A percentile compares a stretch with the other conserved stretches of the same genome.
These are phyloP conservation scores for Exephanes ischioxanthus DNA, from an alignment of 2,888 invertebrate genomes.

Conservation along the genomic window DNA sequence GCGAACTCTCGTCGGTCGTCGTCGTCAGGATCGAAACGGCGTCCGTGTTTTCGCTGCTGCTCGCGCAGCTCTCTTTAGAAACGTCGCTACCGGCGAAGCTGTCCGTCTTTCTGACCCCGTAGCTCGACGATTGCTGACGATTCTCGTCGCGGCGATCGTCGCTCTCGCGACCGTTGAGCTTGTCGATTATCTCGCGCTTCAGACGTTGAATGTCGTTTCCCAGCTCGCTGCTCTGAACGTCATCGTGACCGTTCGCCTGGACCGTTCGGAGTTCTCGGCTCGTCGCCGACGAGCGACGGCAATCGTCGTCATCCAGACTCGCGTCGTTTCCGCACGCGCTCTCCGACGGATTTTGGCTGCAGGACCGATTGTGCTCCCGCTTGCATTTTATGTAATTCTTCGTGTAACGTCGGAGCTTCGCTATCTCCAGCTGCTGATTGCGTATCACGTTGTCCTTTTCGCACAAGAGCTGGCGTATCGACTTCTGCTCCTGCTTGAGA, in stretches of 20 bases:
- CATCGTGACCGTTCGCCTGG: constrained; percentile 65
- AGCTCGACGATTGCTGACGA: constrained; percentile 67
- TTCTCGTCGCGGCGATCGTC: constrained; percentile 47
- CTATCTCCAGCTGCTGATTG: constrained; percentile 90
- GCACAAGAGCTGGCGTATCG: constrained; percentile 89
- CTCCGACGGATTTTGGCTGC: constrained; percentile 52
- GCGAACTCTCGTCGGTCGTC: constrained; percentile 86
- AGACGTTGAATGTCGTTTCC: constrained; percentile 80
- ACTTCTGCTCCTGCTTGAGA: constrained; percentile 90
- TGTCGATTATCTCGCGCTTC: constrained; percentile 82
- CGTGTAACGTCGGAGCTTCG: constrained; percentile 86
- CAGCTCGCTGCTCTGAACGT: constrained; percentile 74
- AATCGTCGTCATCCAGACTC: constrained; percentile 33
- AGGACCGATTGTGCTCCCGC: constrained; percentile 84
- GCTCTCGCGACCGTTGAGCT: constrained; percentile 71
- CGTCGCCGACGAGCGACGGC: constrained; percentile 32
- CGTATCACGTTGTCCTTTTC: constrained; percentile 91
- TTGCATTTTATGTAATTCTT: constrained; percentile 88
- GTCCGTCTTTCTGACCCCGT: constrained; percentile 80
- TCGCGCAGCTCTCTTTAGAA: constrained; percentile 87
- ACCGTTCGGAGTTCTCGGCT: constrained; percentile 47
- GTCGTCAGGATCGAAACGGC: constrained; percentile 89
- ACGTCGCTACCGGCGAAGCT: constrained; percentile 83
- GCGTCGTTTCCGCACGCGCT: constrained; percentile 6
- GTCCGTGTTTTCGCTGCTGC: constrained; percentile 89